A percentile compares a stretch with the other conserved stretches of the same genome.
Evolutionary conservation across 2,113 vertebrate species (phyloP).

Genomic region (Phyllostomus hastatus): DNA sequence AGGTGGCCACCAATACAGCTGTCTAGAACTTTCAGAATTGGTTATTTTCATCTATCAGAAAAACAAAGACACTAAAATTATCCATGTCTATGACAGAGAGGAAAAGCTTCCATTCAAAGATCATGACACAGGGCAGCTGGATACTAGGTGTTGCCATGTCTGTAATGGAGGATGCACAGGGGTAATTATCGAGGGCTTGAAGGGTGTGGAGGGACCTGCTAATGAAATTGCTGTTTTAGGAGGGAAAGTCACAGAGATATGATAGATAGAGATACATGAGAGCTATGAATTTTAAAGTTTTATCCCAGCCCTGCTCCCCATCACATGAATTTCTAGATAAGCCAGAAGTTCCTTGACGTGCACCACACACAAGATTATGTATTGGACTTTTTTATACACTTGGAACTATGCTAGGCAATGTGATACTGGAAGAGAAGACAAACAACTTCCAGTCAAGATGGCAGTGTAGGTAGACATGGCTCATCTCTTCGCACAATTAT

Average conservation of each 20-base stretch:
- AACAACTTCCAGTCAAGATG: not conserved
- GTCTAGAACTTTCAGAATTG: not conserved
- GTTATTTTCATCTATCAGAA: conserved; percentile 17
- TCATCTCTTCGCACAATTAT: no score
- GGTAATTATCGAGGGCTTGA: not conserved
- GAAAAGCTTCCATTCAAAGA: not conserved
- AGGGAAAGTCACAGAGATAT: not conserved
- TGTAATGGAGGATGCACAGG: not conserved
- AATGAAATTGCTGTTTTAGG: not conserved
- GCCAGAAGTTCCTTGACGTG: not conserved
- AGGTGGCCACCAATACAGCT: not conserved
- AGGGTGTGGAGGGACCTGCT: not conserved
- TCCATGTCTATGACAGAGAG: not conserved
- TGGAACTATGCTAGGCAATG: not conserved
- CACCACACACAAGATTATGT: not conserved
- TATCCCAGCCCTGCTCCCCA: not conserved
- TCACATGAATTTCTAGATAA: not conserved
- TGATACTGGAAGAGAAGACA: not conserved
- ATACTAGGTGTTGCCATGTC: not conserved
- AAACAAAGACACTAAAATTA: not conserved
- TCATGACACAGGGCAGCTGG: not conserved
- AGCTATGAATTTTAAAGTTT: not conserved
- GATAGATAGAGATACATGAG: not conserved
- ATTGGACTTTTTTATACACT: not conserved
- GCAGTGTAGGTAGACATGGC: no score